Conservation (phyloP, 1,140 invertebrate species). For the Berghia stephanieae region DNA sequence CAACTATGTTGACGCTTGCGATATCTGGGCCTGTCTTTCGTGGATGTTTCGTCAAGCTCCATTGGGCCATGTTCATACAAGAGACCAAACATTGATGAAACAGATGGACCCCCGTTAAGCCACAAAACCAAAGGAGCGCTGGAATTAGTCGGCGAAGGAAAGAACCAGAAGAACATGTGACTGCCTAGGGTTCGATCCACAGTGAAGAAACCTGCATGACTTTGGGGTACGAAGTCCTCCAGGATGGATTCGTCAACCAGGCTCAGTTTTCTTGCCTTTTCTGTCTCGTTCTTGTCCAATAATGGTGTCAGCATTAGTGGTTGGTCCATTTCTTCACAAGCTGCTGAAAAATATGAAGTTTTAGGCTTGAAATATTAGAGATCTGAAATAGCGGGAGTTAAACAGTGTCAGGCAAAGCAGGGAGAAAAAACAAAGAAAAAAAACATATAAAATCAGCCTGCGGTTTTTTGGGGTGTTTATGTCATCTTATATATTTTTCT, state of each 20-base stretch:
- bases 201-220: constrained; percentile 75
- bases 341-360: too few relatives aligned
- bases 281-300: not conserved
- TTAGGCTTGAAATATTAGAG: too few relatives aligned
- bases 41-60: not conserved
- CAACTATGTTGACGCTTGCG: constrained; percentile 68
- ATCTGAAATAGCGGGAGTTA: too few relatives aligned
- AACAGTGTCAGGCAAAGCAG: too few relatives aligned
- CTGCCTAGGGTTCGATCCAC: constrained; percentile 80
- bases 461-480: too few relatives aligned
- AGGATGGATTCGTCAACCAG: too few relatives aligned
- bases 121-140: constrained; percentile 79
- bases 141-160: constrained; percentile 72
- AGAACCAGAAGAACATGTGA: constrained; percentile 89
- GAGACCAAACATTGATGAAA: constrained; percentile 79
- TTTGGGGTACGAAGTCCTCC: constrained; percentile 6
- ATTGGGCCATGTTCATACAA: constrained; percentile 82
- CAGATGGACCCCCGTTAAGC: constrained; percentile 84
- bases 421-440: too few relatives aligned
- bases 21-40: constrained; percentile 37
- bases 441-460: too few relatives aligned
- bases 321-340: too few relatives aligned
- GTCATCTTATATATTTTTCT: too few relatives aligned
- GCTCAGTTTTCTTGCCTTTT: not conserved
- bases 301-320: constrained; percentile 5